Evolutionary conservation across 2,888 invertebrate species (phyloP), one percentile per base, ranked within the genome.

Genomic region (Sussaba pulchella): DNA sequence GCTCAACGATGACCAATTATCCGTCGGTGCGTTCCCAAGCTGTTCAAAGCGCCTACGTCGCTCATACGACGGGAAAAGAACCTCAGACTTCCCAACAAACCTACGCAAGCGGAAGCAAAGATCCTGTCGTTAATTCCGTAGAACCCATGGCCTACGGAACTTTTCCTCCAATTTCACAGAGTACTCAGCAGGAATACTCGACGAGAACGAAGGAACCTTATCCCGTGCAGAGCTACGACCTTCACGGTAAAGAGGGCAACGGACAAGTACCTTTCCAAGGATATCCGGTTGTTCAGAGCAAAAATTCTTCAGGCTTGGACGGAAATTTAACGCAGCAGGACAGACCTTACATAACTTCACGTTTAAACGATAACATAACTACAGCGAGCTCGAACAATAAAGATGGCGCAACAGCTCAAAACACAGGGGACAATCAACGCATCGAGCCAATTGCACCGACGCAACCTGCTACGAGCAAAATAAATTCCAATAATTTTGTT

Each of bases 11-110:
- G 54, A 9, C 52, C 4, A 19, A 50, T 26, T 74, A 81, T 78
- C 78, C 77, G 0, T 74, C 74, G 39, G 66, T 77, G 70, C 77
- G 81, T n/a, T 76, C 71, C 69, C 41, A 86, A 59, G 39, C 81
- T 63, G 21, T 70, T 83, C 86, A 87, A 14, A 82, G 85, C 24
- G 84, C 85, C n/a, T 86, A 87, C 57, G 41, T 83, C 4, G 61
- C 83, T 67, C 84, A 85, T 45, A 83, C 84, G 14, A 88, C 85
- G 17, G 82, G 84, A 2, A 88, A 88, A 39, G 81, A 84, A 5
- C 63, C 85, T 6, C 86, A 86, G 10, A 31, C 45, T 8, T 67
- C 82, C 0, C 85, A 84, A 26, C 82, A 82, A 3, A 59, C 63
- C 4, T 88, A 87, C 14, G 39, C 75, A 3, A 77, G 84, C 21